Percentiles rank a stretch among this genome's conserved stretches.
Evolutionary conservation across 2,888 invertebrate genomes (phyloP).

Genomic region (Hirtodrosophila confusa): DNA sequence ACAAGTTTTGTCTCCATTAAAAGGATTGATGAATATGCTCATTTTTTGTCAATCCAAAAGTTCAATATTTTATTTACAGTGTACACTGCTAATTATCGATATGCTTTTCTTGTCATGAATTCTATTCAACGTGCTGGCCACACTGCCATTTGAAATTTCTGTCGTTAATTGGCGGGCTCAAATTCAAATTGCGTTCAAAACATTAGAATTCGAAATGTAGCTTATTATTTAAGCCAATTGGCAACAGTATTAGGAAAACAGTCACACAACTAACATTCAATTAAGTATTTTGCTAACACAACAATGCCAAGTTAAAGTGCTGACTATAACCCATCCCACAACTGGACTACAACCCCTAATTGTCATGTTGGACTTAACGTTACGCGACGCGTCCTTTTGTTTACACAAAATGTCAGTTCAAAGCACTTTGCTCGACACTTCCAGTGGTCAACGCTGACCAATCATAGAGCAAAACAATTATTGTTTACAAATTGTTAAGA

Average conservation of each 20-base stretch:
- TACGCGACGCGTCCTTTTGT: conserved; percentile 50
- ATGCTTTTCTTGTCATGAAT: not conserved
- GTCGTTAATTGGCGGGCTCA: not conserved
- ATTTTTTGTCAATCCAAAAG: no score
- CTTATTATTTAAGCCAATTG: not conserved
- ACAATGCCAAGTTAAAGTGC: not conserved
- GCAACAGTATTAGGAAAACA: no score
- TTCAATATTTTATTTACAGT: not conserved
- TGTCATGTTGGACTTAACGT: conserved; percentile 26
- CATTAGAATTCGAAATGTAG: not conserved
- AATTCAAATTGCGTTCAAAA: not conserved
- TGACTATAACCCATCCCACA: not conserved
- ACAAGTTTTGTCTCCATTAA: no score
- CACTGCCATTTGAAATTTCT: not conserved
- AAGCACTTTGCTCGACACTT: conserved; percentile 47
- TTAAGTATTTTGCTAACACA: conserved; percentile 4
- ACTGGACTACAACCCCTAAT: conserved; percentile 44
- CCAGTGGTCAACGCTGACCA: conserved; percentile 57
- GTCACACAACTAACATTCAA: not conserved
- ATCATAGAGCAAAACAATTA: conserved; percentile 79
- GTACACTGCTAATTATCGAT: not conserved
- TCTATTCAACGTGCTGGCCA: not conserved
- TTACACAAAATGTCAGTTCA: conserved; percentile 69
- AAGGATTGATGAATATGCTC: no score
- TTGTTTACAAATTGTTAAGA: conserved; percentile 82